phyloP scores from a whole-genome alignment of 2,113 vertebrate genomes.

The Mesoclemmys tuberculata region DNA sequence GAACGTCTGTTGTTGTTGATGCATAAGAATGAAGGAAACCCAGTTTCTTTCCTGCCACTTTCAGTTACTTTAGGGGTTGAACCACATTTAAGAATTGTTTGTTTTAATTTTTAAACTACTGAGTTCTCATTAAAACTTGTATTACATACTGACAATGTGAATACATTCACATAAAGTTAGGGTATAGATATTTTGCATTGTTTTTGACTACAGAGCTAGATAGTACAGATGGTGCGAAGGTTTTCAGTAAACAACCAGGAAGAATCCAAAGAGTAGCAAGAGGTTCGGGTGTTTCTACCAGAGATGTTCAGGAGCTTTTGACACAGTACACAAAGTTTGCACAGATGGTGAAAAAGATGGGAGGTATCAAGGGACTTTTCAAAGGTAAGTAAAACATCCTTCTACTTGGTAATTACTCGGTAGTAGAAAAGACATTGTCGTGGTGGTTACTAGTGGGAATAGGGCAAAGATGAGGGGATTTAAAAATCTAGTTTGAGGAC shows the following conservation, averaged over 20 bases:
- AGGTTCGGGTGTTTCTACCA: slow-evolving; percentile 94
- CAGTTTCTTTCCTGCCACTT: background rate
- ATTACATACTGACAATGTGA: background rate
- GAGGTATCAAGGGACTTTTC: slow-evolving; percentile 98
- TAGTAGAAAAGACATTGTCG: background rate
- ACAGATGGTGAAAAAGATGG: slow-evolving; percentile 99
- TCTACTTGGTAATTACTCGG: background rate
- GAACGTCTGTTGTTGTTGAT: background rate
- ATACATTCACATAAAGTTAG: background rate
- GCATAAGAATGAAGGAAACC: background rate
- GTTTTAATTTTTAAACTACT: background rate
- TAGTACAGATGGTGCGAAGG: slow-evolving; percentile 97
- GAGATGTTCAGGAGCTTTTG: slow-evolving; percentile 97
- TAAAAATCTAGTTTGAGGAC: background rate
- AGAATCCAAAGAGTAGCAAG: slow-evolving; percentile 96
- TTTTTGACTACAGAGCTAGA: slow-evolving; percentile 87
- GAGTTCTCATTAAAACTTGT: background rate
- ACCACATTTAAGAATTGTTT: background rate
- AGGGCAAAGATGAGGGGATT: background rate
- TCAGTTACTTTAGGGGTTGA: background rate
- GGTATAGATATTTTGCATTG: background rate
- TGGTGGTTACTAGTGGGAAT: background rate
- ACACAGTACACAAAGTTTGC: slow-evolving; percentile 99
- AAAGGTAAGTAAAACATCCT: slow-evolving; percentile 84
- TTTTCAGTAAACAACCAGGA: slow-evolving; percentile 97